These are phyloP conservation scores for Lepus timidus DNA, from an alignment of 2,113 vertebrate species.

Conservation along the genomic window DNA sequence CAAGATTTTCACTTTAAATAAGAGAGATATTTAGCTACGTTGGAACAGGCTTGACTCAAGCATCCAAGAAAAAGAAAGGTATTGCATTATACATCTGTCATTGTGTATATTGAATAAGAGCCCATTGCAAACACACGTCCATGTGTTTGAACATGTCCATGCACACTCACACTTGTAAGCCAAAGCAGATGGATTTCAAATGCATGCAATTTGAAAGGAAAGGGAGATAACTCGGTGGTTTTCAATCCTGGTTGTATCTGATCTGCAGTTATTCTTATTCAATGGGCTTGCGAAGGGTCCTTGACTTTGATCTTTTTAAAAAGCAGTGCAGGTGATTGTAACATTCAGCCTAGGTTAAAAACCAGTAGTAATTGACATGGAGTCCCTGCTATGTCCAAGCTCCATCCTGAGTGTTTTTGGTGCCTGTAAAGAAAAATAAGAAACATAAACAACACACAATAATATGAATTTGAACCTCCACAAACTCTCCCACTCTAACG, in stretches of 20 bases:
- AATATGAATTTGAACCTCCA: not conserved
- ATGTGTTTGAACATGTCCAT: too few species aligned
- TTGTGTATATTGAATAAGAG: not conserved
- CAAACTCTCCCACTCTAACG: not conserved
- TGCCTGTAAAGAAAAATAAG: not conserved
- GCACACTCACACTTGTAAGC: not conserved
- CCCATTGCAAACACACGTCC: not conserved
- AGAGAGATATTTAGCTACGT: not conserved
- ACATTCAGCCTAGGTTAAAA: not conserved
- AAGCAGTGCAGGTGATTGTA: not conserved
- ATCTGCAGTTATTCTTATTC: not conserved
- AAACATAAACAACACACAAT: not conserved
- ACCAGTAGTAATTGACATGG: not conserved
- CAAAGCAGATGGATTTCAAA: not conserved
- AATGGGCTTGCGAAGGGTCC: not conserved
- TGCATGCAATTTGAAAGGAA: not conserved
- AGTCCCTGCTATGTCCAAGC: not conserved
- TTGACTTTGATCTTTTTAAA: not conserved
- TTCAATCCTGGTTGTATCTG: not conserved
- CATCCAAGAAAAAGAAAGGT: not conserved
- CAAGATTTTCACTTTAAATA: not conserved
- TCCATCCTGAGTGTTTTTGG: not conserved
- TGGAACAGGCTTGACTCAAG: not conserved
- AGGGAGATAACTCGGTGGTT: not conserved
- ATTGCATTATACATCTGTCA: not conserved